A percentile compares a stretch with the other conserved stretches of the same genome.
Conservation (phyloP, 2,888 invertebrate genomes). For the Erynnis tages region DNA sequence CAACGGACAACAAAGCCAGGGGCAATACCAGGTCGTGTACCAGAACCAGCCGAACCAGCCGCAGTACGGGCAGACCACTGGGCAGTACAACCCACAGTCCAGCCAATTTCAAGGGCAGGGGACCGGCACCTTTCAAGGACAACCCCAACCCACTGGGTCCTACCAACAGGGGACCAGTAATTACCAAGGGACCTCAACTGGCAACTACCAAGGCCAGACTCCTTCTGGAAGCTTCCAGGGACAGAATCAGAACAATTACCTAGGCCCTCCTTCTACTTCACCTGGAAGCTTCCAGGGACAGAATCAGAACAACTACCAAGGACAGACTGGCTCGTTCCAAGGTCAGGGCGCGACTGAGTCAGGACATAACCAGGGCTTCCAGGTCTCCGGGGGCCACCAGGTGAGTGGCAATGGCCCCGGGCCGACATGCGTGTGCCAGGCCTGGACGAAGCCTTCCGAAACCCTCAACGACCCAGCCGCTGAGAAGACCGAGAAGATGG, state of each 20-base stretch:
- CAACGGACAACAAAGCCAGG: conserved; percentile 27
- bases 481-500: conserved; percentile 42
- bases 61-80: conserved; percentile 23
- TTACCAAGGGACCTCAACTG: conserved; percentile 22
- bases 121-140: conserved; percentile 1
- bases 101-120: conserved; percentile 28
- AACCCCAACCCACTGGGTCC: too few species aligned
- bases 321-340: conserved; percentile 11
- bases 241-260: conserved; percentile 21
- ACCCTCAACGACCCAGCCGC: conserved; percentile 34
- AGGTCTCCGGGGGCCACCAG: conserved; percentile 46
- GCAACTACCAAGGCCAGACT: conserved; percentile 1
- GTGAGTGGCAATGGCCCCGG: conserved; percentile 44
- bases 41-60: conserved; percentile 23
- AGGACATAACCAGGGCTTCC: conserved; percentile 45
- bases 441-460: conserved; percentile 62
- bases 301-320: conserved; percentile 18
- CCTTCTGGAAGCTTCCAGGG: conserved; percentile 16
- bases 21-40: conserved; percentile 33
- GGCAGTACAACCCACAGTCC: conserved; percentile 28
- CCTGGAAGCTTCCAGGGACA: conserved; percentile 7
- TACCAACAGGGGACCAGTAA: conserved; percentile 8
- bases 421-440: conserved; percentile 68
- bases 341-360: conserved; percentile 6
- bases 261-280: conserved; percentile 12